Evolutionary conservation across 2,888 invertebrate species (phyloP), one percentile per base, ranked within the genome.

Genomic region (Ctena decussata): DNA sequence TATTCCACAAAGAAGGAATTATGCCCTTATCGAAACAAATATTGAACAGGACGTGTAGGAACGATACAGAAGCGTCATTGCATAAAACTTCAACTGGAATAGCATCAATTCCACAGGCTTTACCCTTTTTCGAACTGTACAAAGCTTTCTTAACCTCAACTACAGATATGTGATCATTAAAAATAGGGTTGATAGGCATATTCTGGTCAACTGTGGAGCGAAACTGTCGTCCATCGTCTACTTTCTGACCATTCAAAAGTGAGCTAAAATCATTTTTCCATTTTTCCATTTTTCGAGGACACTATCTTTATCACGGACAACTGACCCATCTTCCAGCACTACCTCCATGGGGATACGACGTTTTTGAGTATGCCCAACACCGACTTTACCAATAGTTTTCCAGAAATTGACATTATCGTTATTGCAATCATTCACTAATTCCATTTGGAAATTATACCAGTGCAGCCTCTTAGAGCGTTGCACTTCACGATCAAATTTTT

Each of bases 11-110:
- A 1, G 65, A n/a, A 12, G 74, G 75, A 0, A 80, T 44, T n/a
- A 30, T 41, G 0, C 57, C 11, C n/a, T n/a, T n/a, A n/a, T n/a
- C n/a, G 37, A 81, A 81, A 39, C 81, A 81, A 2, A 75, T 65
- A 76, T 81, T 81, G 49, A 81, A 81, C 32, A 81, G n/a, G 27
- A 8, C 18, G 32, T 73, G 73, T 65, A 65, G 39, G n/a, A 76
- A 24, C 35, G 39, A 35, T 11, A 70, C 32, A 35, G 39, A 72
- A 8, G 32, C 21, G 35, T 72, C 72, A 44, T 72, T 79, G n/a
- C 49, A 72, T 30, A 79, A 32, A 8, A 72, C 69, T 18, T 79
- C 73, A 24, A 49, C 39, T 41, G 73, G 72, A 21, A 79, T 72
- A 27, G 24, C 35, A 72, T 79, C 72, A 49, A 37, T 41, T 21